A percentile compares a stretch with the other conserved stretches of the same genome.
phyloP scores from a whole-genome alignment of 2,113 vertebrate genomes.

The Hydrochoerus hydrochaeris region DNA sequence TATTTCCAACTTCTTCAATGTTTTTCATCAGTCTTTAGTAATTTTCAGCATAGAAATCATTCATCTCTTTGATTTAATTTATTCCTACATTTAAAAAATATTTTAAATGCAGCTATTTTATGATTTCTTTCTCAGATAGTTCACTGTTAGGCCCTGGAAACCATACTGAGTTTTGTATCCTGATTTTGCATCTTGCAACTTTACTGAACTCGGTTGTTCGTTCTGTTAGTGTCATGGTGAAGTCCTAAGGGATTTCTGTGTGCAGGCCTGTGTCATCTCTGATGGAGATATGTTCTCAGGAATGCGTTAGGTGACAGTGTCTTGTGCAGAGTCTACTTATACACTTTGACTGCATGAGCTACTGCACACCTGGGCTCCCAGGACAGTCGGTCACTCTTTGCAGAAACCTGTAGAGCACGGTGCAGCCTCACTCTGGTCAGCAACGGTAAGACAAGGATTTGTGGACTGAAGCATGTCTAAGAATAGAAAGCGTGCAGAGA shows the following conservation, averaged over 20 bases:
- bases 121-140: neutral
- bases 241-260: neutral
- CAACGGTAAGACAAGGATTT: neutral
- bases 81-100: neutral
- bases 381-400: neutral
- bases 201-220: neutral
- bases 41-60: neutral
- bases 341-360: no score
- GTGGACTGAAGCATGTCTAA: neutral
- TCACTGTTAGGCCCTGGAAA: neutral
- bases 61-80: neutral
- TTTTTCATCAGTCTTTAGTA: neutral
- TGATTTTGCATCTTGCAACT: neutral
- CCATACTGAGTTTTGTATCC: neutral
- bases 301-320: neutral
- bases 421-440: no score
- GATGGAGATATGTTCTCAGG: neutral
- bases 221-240: neutral
- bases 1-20: neutral
- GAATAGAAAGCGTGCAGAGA: neutral
- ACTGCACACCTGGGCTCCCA: no score
- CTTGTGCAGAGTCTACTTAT: neutral
- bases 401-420: no score
- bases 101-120: neutral
- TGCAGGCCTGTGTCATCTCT: no score